Percentiles rank a stretch among this genome's conserved stretches.
These are phyloP conservation scores for Lutjanus argentimaculatus DNA, from an alignment of 2,797 vertebrate genomes.

Conservation along the genomic window DNA sequence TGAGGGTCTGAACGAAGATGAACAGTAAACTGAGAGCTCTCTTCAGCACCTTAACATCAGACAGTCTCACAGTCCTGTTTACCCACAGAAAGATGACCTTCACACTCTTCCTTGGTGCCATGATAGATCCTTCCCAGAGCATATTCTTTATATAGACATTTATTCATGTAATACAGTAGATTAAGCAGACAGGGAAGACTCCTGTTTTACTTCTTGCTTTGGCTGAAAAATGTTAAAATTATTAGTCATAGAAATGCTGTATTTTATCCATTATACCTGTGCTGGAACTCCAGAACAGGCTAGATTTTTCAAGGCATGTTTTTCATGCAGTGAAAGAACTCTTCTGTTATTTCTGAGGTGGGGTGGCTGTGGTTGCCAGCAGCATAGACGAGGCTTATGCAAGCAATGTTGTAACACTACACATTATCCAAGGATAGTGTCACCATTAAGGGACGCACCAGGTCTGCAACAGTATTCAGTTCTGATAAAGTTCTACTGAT, in stretches of 20 bases:
- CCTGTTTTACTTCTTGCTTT: too few species aligned
- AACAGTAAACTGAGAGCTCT: conserved; percentile 7
- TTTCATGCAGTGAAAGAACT: neutral
- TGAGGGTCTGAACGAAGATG: conserved; percentile 8
- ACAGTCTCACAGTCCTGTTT: neutral
- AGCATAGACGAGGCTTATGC: neutral
- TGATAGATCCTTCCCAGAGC: neutral
- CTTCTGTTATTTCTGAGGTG: neutral
- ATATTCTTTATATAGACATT: neutral
- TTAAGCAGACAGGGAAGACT: neutral
- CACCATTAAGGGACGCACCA: neutral
- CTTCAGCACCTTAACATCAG: neutral
- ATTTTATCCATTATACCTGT: neutral
- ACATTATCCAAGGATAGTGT: neutral
- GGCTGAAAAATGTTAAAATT: too few species aligned
- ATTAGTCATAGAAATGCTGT: neutral
- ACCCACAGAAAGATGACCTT: neutral
- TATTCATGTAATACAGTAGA: neutral
- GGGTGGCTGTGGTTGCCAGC: neutral
- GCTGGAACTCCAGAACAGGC: neutral
- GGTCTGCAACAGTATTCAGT: neutral
- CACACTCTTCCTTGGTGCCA: neutral
- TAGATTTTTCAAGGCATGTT: too few species aligned
- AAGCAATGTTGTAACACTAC: neutral
- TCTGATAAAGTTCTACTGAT: neutral